Base-by-base conservation (phyloP, 2,888 invertebrate species). In the Gryllus longicercus region DNA sequence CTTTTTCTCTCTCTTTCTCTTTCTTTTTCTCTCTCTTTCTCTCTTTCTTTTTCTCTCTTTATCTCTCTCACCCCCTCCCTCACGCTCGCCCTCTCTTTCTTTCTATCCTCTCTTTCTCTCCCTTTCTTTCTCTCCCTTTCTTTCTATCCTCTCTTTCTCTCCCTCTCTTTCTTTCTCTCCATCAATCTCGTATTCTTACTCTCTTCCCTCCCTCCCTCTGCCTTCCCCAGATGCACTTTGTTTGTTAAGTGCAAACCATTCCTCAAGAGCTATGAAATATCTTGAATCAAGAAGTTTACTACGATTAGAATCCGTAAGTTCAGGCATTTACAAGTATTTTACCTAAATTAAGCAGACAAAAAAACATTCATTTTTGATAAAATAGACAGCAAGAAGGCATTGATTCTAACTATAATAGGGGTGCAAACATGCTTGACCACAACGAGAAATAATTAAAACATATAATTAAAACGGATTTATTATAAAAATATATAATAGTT, bases 391-490 rank as follows among this genome's bases (percentile, higher is more conserved):
- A n/a, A n/a, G n/a, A n/a, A n/a, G n/a, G n/a, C n/a, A n/a, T n/a
- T n/a, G n/a, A n/a, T n/a, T n/a, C n/a, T n/a, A n/a, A n/a, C n/a
- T n/a, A n/a, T n/a, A 38, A 38, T 38, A 38, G 5, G 38, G 8
- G 2, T 2, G 38, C 38, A 38, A 38, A 8, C 4, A 38, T 38
- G 5, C 38, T 38, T 38, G 38, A 38, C 4, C 4, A 38, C 38
- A 0, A 1, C 1, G 8, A 38, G 38, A 38, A 38, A 0, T 38
- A n/a, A n/a, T n/a, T n/a, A n/a, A n/a, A n/a, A n/a, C n/a, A n/a
- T 38, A 38, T 38, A 4, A 38, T 38, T 38, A 38, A 5, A 38
- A 38, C 4, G 38, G 38, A 4, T 38, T 4, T 38, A 38, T 38
- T 38, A 8, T 38, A 38, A 38, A 38, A 38, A 38, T 38, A 38